Evolutionary conservation across 1,140 invertebrate species (phyloP).

Genomic region (Heliconius nattereri): DNA sequence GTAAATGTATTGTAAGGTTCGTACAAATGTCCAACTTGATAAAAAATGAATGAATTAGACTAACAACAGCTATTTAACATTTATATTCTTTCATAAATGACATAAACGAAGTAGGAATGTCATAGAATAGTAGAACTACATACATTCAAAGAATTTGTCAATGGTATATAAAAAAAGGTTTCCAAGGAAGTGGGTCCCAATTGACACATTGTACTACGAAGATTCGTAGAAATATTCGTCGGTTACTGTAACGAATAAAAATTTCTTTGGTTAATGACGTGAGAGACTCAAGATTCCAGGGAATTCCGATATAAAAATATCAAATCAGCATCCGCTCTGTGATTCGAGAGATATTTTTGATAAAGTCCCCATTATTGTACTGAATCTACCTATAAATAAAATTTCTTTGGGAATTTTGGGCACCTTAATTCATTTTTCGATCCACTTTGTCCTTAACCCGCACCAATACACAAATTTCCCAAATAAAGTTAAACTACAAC

Average conservation of each 20-base stretch:
- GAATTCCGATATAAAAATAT: not conserved
- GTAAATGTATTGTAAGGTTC: no score
- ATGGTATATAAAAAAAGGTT: not conserved
- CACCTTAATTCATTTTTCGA: not conserved
- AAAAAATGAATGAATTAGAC: no score
- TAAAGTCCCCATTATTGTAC: not conserved
- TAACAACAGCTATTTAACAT: no score
- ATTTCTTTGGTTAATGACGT: not conserved
- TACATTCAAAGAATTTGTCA: conserved; percentile 4
- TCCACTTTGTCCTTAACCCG: not conserved
- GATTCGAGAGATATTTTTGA: not conserved
- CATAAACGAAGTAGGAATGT: not conserved
- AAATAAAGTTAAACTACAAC: no score
- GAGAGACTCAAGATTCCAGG: not conserved
- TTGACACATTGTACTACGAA: not conserved
- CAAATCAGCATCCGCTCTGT: not conserved
- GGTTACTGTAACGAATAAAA: not conserved
- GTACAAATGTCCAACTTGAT: no score
- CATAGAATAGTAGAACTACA: not conserved
- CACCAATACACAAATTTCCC: not conserved
- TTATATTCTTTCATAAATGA: no score
- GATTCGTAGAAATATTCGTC: not conserved
- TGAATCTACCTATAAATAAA: not conserved
- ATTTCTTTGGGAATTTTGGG: not conserved
- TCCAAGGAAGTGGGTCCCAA: not conserved